Conservation (phyloP, 2,797 vertebrate genomes). For the Arnoldichthys spilopterus region DNA sequence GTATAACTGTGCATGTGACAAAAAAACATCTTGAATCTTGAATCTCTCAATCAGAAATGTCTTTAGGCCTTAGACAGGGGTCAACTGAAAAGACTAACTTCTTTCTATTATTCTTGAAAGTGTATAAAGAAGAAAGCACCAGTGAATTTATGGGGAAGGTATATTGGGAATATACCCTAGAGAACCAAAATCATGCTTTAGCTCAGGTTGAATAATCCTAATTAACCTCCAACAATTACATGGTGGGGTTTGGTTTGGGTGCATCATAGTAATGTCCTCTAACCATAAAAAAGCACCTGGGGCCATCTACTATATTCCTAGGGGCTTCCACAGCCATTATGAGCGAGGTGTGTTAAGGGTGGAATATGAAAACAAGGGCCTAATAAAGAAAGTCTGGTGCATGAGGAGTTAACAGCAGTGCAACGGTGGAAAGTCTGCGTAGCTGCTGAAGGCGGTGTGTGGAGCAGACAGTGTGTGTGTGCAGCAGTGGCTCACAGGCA, state of each 20-base stretch:
- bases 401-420: conserved; percentile 66
- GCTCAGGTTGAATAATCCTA: background rate
- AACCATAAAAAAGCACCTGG: conserved; percentile 4
- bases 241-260: background rate
- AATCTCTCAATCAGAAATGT: background rate
- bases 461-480: conserved; percentile 62
- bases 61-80: background rate
- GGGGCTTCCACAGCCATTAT: conserved; percentile 30
- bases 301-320: conserved; percentile 36
- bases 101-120: background rate
- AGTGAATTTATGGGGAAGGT: background rate
- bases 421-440: conserved; percentile 58
- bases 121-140: background rate
- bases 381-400: conserved; percentile 58
- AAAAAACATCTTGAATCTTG: too few relatives aligned
- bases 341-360: conserved; percentile 13
- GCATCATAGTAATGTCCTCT: background rate
- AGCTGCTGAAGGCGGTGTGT: conserved; percentile 65
- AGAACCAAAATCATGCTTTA: background rate
- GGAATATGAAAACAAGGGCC: conserved; percentile 35
- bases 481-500: conserved; percentile 69
- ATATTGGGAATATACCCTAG: background rate
- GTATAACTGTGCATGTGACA: too few relatives aligned
- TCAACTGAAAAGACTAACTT: too few relatives aligned
- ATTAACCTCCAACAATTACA: background rate